Evolutionary conservation across 1,140 invertebrate species (phyloP).

Genomic region (Polypedilum vanderplanki): DNA sequence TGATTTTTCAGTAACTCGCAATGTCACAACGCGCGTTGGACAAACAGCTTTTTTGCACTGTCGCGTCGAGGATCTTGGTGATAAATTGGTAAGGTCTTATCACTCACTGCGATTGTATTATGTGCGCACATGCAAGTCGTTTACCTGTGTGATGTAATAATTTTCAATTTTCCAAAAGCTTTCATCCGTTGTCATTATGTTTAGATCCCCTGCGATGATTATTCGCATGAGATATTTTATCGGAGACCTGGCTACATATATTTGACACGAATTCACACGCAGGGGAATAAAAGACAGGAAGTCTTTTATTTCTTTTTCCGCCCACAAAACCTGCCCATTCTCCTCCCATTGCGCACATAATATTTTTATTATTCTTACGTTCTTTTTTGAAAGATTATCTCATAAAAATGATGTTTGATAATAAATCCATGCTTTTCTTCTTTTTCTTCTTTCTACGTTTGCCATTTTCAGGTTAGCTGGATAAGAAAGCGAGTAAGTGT

Average conservation of each 20-base stretch:
- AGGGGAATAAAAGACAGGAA: no score
- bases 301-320: no score
- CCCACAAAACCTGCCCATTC: neutral
- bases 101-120: neutral
- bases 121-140: neutral
- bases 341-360: neutral
- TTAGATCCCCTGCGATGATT: neutral
- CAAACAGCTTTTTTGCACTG: slow-evolving; percentile 79
- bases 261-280: no score
- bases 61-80: slow-evolving; percentile 70
- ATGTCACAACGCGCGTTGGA: slow-evolving; percentile 73
- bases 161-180: neutral
- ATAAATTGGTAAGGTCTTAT: slow-evolving; percentile 68
- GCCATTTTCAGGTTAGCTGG: neutral
- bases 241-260: neutral
- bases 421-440: neutral
- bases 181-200: neutral
- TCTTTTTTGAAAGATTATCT: neutral
- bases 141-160: neutral
- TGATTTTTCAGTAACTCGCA: slow-evolving; percentile 68
- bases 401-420: slow-evolving; percentile 19
- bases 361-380: neutral
- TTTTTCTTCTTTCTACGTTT: neutral
- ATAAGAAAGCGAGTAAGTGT: neutral
- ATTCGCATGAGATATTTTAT: neutral